These are phyloP conservation scores for Lepidochitona cinerea DNA, from an alignment of 2,888 invertebrate genomes.

Conservation along the genomic window DNA sequence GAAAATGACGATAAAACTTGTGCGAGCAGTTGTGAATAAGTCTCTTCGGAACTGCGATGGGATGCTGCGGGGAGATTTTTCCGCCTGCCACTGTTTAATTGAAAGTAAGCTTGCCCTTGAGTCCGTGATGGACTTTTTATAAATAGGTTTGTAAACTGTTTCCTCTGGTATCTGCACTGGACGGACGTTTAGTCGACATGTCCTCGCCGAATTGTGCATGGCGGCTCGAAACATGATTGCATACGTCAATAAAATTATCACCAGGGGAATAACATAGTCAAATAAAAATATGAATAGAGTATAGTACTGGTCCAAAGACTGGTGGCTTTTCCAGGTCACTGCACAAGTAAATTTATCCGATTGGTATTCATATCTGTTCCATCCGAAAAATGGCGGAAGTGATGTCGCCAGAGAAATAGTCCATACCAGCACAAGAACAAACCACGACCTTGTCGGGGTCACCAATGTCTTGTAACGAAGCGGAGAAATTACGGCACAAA, in stretches of 20 bases:
- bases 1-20: slow-evolving; percentile 84
- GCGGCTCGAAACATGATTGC: slow-evolving; percentile 79
- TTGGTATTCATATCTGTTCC: slow-evolving; percentile 57
- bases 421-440: slow-evolving; percentile 72
- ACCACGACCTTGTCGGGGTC: slow-evolving; percentile 70
- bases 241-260: slow-evolving; percentile 81
- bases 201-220: slow-evolving; percentile 79
- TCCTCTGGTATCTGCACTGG: slow-evolving; percentile 40
- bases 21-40: slow-evolving; percentile 90
- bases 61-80: slow-evolving; percentile 71
- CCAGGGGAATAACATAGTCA: slow-evolving; percentile 72
- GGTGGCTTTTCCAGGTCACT: slow-evolving; percentile 51
- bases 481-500: slow-evolving; percentile 79
- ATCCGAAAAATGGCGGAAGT: slow-evolving; percentile 66
- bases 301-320: slow-evolving; percentile 61
- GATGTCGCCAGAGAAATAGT: slow-evolving; percentile 69
- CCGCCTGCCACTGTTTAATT: neutral
- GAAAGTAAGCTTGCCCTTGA: slow-evolving; percentile 87
- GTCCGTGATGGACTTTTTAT: slow-evolving; percentile 53
- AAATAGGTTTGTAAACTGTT: slow-evolving; percentile 46
- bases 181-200: slow-evolving; percentile 74
- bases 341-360: slow-evolving; percentile 58
- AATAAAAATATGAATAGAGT: slow-evolving; percentile 69
- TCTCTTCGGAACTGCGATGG: slow-evolving; percentile 84
- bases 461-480: slow-evolving; percentile 76